A percentile compares a stretch with the other conserved stretches of the same genome.
phyloP scores from a whole-genome alignment of 2,888 invertebrate genomes.

The Sarcophaga subvicina region DNA sequence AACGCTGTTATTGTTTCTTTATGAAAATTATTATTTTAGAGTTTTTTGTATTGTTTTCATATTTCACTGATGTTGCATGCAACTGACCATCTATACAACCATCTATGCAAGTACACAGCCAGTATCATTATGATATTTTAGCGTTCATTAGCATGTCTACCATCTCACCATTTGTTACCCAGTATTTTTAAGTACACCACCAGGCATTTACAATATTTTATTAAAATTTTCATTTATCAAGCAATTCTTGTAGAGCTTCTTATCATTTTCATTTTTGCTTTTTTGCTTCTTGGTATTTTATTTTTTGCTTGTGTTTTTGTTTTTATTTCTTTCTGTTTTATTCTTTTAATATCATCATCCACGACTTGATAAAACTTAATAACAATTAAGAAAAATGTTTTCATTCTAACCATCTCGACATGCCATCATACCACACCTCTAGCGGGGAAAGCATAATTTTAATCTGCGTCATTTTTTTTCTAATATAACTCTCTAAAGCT shows the following conservation, averaged over 20 bases:
- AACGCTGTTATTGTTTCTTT: constrained; percentile 35
- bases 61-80: constrained; percentile 38
- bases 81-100: constrained; percentile 18
- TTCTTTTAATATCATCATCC: background rate
- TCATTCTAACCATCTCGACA: background rate
- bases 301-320: constrained; percentile 27
- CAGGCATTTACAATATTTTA: constrained; percentile 37
- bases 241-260: background rate
- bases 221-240: constrained; percentile 17
- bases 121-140: background rate
- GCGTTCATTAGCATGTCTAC: constrained; percentile 2
- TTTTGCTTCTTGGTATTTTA: background rate
- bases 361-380: constrained; percentile 47
- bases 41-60: constrained; percentile 1
- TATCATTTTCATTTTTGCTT: background rate
- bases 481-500: constrained; percentile 37
- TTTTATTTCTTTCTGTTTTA: background rate
- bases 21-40: constrained; percentile 12
- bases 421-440: no score
- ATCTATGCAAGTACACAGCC: background rate
- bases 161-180: constrained; percentile 19
- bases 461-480: background rate
- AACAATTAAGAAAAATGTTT: constrained; percentile 60
- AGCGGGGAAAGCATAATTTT: no score
- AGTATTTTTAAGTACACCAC: background rate